Percentiles rank a stretch among this genome's conserved stretches.
Evolutionary conservation across 1,140 invertebrate genomes (phyloP).

Genomic region (Saccostrea cuccullata): DNA sequence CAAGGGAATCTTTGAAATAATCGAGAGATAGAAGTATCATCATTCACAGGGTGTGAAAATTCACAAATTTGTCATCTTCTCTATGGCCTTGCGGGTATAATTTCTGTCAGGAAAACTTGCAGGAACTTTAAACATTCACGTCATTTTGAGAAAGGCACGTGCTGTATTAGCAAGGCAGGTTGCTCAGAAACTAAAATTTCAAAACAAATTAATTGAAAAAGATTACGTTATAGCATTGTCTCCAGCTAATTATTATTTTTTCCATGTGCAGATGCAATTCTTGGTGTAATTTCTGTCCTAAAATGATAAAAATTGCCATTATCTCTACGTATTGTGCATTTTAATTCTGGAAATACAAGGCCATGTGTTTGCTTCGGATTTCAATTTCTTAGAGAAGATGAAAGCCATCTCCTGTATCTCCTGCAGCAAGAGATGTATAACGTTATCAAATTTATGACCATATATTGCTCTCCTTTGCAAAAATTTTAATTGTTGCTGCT

Average conservation of each 20-base stretch:
- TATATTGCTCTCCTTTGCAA: conserved; percentile 42
- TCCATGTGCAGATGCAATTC: conserved; percentile 33
- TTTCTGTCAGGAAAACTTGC: conserved; percentile 26
- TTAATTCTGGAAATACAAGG: background rate
- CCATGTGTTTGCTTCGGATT: conserved; percentile 39
- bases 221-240: conserved; percentile 7
- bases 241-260: conserved; percentile 36
- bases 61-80: conserved; percentile 29
- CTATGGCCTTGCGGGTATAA: conserved; percentile 22
- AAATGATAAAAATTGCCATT: conserved; percentile 30
- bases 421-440: background rate
- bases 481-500: conserved; percentile 25
- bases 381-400: conserved; percentile 25
- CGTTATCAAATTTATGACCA: conserved; percentile 47
- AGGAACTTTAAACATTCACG: conserved; percentile 11
- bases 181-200: conserved; percentile 42
- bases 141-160: conserved; percentile 29
- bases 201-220: conserved; percentile 48
- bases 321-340: conserved; percentile 1
- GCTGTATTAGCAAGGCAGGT: conserved; percentile 20
- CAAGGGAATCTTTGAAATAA: too few relatives aligned
- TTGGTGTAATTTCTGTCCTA: conserved; percentile 10
- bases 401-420: background rate
- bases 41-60: conserved; percentile 22
- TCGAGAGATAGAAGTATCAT: background rate